Evolutionary conservation across 2,888 invertebrate species (phyloP).

Genomic region (Geophilus truncorum): DNA sequence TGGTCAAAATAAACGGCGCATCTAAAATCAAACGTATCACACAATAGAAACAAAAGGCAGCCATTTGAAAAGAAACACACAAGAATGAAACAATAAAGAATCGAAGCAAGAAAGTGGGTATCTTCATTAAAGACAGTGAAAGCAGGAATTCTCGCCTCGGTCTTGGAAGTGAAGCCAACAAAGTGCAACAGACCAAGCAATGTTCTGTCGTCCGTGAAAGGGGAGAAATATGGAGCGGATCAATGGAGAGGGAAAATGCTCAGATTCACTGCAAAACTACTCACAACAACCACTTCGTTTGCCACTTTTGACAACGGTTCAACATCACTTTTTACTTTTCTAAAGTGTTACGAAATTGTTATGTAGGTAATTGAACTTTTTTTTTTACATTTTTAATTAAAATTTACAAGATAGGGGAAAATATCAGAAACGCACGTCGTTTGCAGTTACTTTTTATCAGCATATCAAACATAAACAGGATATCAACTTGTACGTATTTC

Average conservation of each 20-base stretch:
- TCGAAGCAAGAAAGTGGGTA: conserved; percentile 1
- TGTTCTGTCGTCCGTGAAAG: conserved; percentile 16
- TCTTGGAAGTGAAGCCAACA: neutral
- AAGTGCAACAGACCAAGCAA: conserved; percentile 12
- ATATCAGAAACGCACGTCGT: neutral
- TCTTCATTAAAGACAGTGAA: conserved; percentile 12
- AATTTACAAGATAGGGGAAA: neutral
- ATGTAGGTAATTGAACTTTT: too few relatives aligned
- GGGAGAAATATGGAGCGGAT: neutral
- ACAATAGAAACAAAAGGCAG: conserved; percentile 1
- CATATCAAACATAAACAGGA: neutral
- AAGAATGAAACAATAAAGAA: neutral
- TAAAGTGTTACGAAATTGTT: too few relatives aligned
- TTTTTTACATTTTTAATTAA: neutral
- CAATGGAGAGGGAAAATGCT: neutral
- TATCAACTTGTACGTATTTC: neutral
- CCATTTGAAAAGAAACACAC: neutral
- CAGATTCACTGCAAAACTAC: neutral
- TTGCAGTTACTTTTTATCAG: neutral
- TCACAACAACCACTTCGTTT: neutral
- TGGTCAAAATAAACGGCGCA: neutral
- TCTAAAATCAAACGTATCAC: neutral
- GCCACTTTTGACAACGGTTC: neutral
- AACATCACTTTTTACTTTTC: neutral
- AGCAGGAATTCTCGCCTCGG: conserved; percentile 12